Evolutionary conservation across 1,140 invertebrate species (phyloP).

Genomic region (Cephus cinctus): DNA sequence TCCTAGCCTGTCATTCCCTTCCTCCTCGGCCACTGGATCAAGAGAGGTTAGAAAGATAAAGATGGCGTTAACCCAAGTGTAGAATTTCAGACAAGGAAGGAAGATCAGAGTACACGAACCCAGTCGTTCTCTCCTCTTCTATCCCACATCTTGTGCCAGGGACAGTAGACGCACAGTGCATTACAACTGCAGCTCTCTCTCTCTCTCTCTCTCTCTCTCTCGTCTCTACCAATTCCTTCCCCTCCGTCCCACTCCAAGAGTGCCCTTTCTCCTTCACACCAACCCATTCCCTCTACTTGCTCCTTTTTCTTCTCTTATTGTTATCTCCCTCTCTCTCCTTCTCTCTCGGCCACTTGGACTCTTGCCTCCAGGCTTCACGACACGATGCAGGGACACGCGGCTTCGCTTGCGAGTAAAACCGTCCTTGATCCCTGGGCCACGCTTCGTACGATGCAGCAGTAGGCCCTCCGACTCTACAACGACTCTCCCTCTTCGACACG

Average conservation of each 20-base stretch:
- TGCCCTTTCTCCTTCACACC: slow-evolving; percentile 10
- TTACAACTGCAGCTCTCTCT: slow-evolving; percentile 33
- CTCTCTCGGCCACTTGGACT: neutral
- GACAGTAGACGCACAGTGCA: slow-evolving; percentile 34
- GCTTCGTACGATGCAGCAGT: slow-evolving; percentile 42
- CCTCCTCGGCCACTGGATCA: slow-evolving; percentile 4
- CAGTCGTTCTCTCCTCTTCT: slow-evolving; percentile 12
- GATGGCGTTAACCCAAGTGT: too few relatives aligned
- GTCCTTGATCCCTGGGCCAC: slow-evolving; percentile 53
- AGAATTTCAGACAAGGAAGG: too few relatives aligned
- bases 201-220: neutral
- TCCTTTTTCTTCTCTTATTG: neutral
- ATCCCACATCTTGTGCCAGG: slow-evolving; percentile 13
- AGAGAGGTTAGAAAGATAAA: too few relatives aligned
- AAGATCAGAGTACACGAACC: neutral
- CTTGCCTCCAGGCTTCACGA: slow-evolving; percentile 19
- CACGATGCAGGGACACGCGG: slow-evolving; percentile 31
- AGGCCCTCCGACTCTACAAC: slow-evolving; percentile 16
- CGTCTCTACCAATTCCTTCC: slow-evolving; percentile 7
- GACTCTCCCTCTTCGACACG: slow-evolving; percentile 28
- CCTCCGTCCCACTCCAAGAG: slow-evolving; percentile 9
- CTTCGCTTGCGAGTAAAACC: slow-evolving; percentile 48
- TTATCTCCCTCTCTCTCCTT: slow-evolving; percentile 4
- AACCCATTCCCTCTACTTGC: slow-evolving; percentile 1
- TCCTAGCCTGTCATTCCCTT: slow-evolving; percentile 1